Base-by-base conservation (phyloP, 2,797 vertebrate genomes). In the Paramormyrops hopkinsi region DNA sequence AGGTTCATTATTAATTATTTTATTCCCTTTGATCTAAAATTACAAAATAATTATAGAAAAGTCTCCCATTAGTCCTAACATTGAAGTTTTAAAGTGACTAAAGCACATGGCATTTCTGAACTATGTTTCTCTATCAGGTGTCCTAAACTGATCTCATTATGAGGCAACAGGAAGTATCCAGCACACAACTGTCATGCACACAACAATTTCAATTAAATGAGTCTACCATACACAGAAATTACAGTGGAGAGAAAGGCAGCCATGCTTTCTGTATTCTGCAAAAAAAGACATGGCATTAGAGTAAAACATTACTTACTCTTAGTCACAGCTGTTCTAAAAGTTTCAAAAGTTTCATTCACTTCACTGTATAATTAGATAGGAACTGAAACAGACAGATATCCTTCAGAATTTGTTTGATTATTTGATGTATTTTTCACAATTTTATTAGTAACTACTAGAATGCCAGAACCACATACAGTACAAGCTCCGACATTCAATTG, bases 91-190 rank as follows among this genome's bases (percentile, higher is more conserved):
- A 25, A 29, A 62, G 91, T 93, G 92, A 92, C 94, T 94, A 93
- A 94, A 94, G 95, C 96, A 93, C 93, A 90, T 92, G 92, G 94
- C 94, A 93, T 90, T 94, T 94, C 91, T 22, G 93, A 89, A 93
- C 94, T 95, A 93, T 94, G 95, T 93, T 94, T 91, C 90, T 91
- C 91, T 94, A 94, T 93, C 95, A 96, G 95, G 95, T 96, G 96
- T 93, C 93, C 62, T 29, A 94, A 95, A 95, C 93, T 95, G 93
- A 94, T 95, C 93, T 96, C 94, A 95, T 96, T 96, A 96, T 91
- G 92, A 95, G 92, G 94, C 93, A 95, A 93, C 94, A 96, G 94
- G 95, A 96, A 95, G 95, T 94, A 79, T 95, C 94, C 95, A 94
- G 95, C 89, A 25, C 19, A 56, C 53, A 54, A 54, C 53, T 54